Base-by-base conservation (phyloP, 2,888 invertebrate species). In the Lasius fuliginosus region DNA sequence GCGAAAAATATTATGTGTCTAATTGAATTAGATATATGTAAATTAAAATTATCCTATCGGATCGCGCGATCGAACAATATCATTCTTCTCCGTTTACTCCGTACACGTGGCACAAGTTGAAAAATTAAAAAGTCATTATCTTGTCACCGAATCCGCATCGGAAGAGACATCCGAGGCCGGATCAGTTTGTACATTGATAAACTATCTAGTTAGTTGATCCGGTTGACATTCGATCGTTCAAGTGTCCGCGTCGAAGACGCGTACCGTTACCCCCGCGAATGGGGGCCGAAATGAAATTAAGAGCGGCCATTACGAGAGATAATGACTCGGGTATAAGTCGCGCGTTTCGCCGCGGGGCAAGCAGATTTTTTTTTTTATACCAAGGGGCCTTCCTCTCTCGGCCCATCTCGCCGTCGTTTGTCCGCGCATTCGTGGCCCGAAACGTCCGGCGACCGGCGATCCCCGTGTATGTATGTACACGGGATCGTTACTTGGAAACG, bases 261-360 rank as follows among this genome's bases (percentile, higher is more conserved):
- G 85, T 86, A 86, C 86, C 86, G 85, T 86, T 86, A 82, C 40
- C 33, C 11, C 15, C 46, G 67, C 64, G 56, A 12, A 83, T 71
- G 67, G 83, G 79, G 86, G 71, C 75, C 86, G 53, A 75, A 85
- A 85, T 85, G 85, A 83, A 86, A 86, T 86, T 83, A 83, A 86
- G 83, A 85, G 65, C 77, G 71, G 56, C 71, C 69, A 85, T 85
- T 85, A 84, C 83, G 75, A 53, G 71, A 74, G 76, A 82, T 73
- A 82, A 84, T 79, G 79, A 84, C 68, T 68, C 67, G 64, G 73
- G 58, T 46, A 18, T 81, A 81, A 73, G 79, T 49, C 58, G 71
- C 79, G 69, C 79, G 58, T 69, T 68, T 33, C 69, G 69, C 79
- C 71, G 79, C 33, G 58, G 36, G 73, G 33, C 73, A 56, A 12